A percentile compares a stretch with the other conserved stretches of the same genome.
These are phyloP conservation scores for Bradypodion ventrale DNA, from an alignment of 2,797 vertebrate genomes.

Conservation along the genomic window DNA sequence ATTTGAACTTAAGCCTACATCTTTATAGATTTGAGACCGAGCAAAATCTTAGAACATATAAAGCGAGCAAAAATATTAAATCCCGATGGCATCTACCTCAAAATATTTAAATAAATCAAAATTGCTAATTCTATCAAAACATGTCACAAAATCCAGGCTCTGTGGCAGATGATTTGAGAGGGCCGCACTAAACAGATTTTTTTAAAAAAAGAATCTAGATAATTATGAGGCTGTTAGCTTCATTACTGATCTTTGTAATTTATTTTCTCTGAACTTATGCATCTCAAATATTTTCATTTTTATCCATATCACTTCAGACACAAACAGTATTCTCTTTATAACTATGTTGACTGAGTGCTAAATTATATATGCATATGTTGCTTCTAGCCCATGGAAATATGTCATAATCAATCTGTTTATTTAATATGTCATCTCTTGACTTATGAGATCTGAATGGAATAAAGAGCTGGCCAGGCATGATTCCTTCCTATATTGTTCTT, in stretches of 20 bases:
- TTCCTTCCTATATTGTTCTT: not conserved
- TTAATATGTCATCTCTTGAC: not conserved
- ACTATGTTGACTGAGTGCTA: not conserved
- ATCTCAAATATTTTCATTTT: not conserved
- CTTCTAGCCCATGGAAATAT: not conserved
- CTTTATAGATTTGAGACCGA: not conserved
- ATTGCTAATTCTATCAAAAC: not conserved
- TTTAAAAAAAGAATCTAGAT: not conserved
- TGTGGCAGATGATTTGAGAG: not conserved
- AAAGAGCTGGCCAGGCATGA: not conserved
- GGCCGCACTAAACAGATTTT: not conserved
- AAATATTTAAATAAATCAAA: not conserved
- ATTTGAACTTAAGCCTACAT: not conserved
- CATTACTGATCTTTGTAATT: not conserved
- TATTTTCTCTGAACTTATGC: not conserved
- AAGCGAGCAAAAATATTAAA: not conserved
- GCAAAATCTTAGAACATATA: not conserved
- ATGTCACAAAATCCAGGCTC: not conserved
- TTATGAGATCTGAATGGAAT: not conserved
- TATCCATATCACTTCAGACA: not conserved
- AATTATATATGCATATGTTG: not conserved
- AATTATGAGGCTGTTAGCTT: not conserved
- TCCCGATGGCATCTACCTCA: not conserved
- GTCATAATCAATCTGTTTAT: not conserved
- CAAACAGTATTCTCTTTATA: not conserved